phyloP scores from a whole-genome alignment of 2,888 invertebrate genomes.

The Deroplatys truncata region DNA sequence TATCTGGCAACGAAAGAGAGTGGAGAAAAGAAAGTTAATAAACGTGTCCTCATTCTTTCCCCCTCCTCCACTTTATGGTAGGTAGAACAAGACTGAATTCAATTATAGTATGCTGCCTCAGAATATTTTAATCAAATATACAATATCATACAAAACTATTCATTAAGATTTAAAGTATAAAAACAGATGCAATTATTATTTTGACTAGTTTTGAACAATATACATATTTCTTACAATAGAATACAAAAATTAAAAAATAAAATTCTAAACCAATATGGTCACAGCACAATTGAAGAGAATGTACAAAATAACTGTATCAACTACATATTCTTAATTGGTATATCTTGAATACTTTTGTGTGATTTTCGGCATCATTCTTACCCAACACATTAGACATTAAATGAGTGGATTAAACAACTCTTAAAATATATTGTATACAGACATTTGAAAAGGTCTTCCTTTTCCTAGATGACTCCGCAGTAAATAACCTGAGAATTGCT shows the following conservation, averaged over 20 bases:
- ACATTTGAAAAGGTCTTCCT: background rate
- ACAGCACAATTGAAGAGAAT: background rate
- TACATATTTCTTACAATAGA: background rate
- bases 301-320: background rate
- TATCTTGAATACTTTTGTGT: background rate
- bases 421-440: background rate
- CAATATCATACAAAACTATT: background rate
- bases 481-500: background rate
- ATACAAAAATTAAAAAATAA: background rate
- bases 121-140: background rate
- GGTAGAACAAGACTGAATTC: no score
- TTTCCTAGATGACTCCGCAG: background rate
- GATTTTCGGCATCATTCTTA: background rate
- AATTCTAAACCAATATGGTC: background rate
- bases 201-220: background rate
- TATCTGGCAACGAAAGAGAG: no score
- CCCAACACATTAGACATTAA: background rate
- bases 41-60: no score
- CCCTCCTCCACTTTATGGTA: no score
- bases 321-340: background rate
- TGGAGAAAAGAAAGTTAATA: no score
- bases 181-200: background rate
- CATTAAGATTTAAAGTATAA: background rate
- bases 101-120: background rate
- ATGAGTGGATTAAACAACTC: background rate